Base-by-base conservation (phyloP, 2,797 vertebrate genomes). In the Sphaeramia orbicularis region DNA sequence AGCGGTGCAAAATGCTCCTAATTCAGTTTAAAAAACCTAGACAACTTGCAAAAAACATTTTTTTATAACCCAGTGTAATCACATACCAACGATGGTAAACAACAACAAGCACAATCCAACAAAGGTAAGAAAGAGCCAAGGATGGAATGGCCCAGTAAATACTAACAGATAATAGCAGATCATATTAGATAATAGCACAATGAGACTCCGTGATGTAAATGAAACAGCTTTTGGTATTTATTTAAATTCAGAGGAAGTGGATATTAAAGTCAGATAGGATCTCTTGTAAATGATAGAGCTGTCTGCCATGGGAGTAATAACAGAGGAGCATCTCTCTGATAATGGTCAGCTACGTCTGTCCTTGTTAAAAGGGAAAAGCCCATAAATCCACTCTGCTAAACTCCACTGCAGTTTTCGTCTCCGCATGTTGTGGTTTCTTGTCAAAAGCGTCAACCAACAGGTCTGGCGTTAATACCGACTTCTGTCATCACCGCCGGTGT, bases 391-490 rank as follows among this genome's bases (percentile, higher is more conserved):
- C 35, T 30, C 42, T 15, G 18, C 5, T 40, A n/a, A 18, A 60
- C 48, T 48, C 53, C 60, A 55, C 32, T 30, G 50, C n/a, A 1
- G 14, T 60, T 59, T 73, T 62, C 30, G 30, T 70, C 60, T 62
- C 68, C 51, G 70, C 58, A 40, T 54, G 47, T 69, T 68, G 70
- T 40, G 43, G 57, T 47, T 58, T 49, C 56, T 45, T 32, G 62
- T 80, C 66, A 59, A 47, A 73, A 44, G 40, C 56, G 16, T 65
- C 66, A 50, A 42, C 54, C 63, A 54, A 53, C 58, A 58, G 35
- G 69, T 72, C 54, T 54, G 78, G 65, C 12, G 75, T 76, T 76
- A 69, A 83, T 6, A 16, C 61, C 24, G 32, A 57, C 68, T 68
- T 42, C 80, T 84, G 78, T 81, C 83, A 69, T 61, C 65, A 11